Base-by-base conservation (phyloP, 2,888 invertebrate genomes). In the Cerastis rubricosa region DNA sequence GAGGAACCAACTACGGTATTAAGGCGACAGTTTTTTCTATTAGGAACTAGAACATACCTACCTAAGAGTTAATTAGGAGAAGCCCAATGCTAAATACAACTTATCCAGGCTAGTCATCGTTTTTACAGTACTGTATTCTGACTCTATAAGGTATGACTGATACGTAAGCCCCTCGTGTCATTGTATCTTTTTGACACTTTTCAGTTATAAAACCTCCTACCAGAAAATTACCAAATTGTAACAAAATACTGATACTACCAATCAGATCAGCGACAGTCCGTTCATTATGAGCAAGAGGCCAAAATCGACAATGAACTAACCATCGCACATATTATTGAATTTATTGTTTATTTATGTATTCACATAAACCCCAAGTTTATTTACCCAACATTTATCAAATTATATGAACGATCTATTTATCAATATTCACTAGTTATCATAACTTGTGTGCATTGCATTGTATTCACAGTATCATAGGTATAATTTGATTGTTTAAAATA, bases 401-500 rank as follows among this genome's bases (percentile, higher is more conserved):
- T 29, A 17, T 43, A 45, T 49, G 35, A 83, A 69, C 59, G 77
- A 22, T 76, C 77, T 51, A 84, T 81, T 54, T 71, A 74, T 80
- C 66, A 72, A 43, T 25, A n/a, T 54, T n/a, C n/a, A 61, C 12
- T 17, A 63, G 57, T 45, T 17, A 54, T 29, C 81, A 61, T 73
- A 65, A 68, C 51, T 73, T 35, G 22, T 59, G 25, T 14, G 8
- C 65, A 74, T 59, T 74, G 73, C 54, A 85, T 75, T 71, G 71
- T 83, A 70, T 85, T 3, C 45, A 71, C 14, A 61, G 25, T 65
- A 82, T 72, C 63, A 54, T 76, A 72, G 76, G 66, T 66, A 74
- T 74, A 59, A 72, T 72, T 78, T 74, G 22, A 45, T 22, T 54
- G 83, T 70, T 76, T 54, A 66, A 78, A 85, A 70, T 69, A 85